Evolutionary conservation across 64 coral and sea anemone species (phyloP).

Genomic region (Stylophora pistillata): DNA sequence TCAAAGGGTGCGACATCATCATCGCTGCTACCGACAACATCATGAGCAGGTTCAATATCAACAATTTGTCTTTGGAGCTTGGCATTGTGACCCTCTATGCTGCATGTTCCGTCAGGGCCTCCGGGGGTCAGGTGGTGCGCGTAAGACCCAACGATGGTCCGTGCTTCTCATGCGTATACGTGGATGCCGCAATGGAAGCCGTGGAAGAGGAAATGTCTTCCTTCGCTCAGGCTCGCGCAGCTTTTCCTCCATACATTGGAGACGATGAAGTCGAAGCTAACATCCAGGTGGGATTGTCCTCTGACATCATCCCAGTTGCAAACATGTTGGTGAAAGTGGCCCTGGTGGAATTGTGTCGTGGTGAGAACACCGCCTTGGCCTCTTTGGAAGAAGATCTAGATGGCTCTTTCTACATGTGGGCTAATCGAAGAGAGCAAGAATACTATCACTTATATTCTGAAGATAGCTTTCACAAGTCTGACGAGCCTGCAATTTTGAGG

Average conservation of each 20-base stretch:
- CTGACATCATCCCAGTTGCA: constrained; percentile 81
- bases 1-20: constrained; percentile 82
- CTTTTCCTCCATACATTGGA: constrained; percentile 79
- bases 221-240: constrained; percentile 85
- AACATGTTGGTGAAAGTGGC: constrained; percentile 92
- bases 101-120: constrained; percentile 81
- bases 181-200: constrained; percentile 64
- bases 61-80: constrained; percentile 75
- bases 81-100: constrained; percentile 77
- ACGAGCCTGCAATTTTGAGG: constrained; percentile 75
- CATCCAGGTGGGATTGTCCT: constrained; percentile 89
- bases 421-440: constrained; percentile 74
- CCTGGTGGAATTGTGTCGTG: constrained; percentile 81
- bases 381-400: constrained; percentile 75
- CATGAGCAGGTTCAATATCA: constrained; percentile 88
- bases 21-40: constrained; percentile 96
- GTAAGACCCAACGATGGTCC: constrained; percentile 74
- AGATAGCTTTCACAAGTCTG: constrained; percentile 79
- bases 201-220: constrained; percentile 66
- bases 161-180: constrained; percentile 91
- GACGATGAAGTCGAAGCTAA: constrained; percentile 85
- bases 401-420: constrained; percentile 89
- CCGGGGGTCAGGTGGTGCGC: constrained; percentile 81
- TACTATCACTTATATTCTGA: constrained; percentile 59
- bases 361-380: constrained; percentile 75